Base-by-base conservation (phyloP, 2,888 invertebrate genomes). In the Clepsis dumicolana region DNA sequence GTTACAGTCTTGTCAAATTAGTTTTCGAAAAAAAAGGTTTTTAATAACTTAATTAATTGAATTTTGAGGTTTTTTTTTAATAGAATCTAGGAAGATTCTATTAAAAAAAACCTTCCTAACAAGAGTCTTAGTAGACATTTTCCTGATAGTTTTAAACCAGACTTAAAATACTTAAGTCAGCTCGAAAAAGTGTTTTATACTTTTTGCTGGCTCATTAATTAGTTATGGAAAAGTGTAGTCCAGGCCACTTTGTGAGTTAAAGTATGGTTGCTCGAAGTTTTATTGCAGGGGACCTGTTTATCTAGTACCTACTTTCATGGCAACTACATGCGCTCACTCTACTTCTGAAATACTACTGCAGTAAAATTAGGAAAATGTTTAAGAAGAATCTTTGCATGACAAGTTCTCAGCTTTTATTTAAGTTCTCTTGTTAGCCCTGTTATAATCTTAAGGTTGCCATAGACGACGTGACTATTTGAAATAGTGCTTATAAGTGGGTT, bases 121-220 rank as follows among this genome's bases (percentile, higher is more conserved):
- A 41, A 16, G 41, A 16, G 0, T 38, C 14, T 16, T 44, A 16
- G 44, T 16, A 38, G 4, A 10, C 21, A 21, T 21, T 48, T 48
- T 48, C 21, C 48, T 7, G 21, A 21, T 12, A 21, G 12, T 21
- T 48, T 2, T 3, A 21, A 38, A n/a, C 14, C 38, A 38, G 12
- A 48, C 12, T 21, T 21, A 12, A 35, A 56, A n/a, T n/a, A n/a
- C n/a, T 56, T 56, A 56, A 32, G 12, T 56, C 21, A 32, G 21
- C 5, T 56, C 1, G 32, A 12, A 32, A 56, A 32, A 32, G 1
- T 56, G 32, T 12, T 56, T 5, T 35, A 21, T 12, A 4, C 21
- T 44, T 48, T 60, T 27, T 27, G 18, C 16, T 2, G 27, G 27
- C 18, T 27, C 44, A 48, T 60, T 44, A 60, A 60, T 60, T 48